Conservation (phyloP, 2,888 invertebrate genomes). For the Aleiodes alternator region DNA sequence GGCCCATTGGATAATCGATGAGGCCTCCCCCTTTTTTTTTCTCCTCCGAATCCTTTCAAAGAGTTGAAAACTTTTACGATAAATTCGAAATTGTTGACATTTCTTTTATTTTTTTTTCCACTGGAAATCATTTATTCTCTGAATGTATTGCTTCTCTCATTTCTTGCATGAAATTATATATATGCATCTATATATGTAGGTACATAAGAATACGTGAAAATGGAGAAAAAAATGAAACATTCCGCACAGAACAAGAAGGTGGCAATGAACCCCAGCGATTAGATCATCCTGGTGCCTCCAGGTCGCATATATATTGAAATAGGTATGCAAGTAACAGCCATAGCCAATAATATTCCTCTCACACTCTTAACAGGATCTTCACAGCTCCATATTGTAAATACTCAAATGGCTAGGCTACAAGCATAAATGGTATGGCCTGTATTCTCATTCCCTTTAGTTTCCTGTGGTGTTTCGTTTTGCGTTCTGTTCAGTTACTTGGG, state of each 20-base stretch:
- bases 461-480: constrained; percentile 4
- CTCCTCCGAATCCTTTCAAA: background rate
- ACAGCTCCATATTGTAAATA: constrained; percentile 46
- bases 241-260: constrained; percentile 41
- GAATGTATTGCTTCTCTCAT: too few species aligned
- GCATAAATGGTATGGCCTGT: constrained; percentile 5
- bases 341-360: constrained; percentile 29
- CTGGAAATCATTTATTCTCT: too few species aligned
- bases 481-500: constrained; percentile 23
- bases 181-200: too few species aligned
- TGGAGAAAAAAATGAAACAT: constrained; percentile 42
- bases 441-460: constrained; percentile 40
- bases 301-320: constrained; percentile 49
- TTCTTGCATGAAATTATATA: too few species aligned
- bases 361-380: constrained; percentile 37
- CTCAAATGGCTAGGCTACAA: background rate
- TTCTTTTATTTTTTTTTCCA: too few species aligned
- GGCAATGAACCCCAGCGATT: constrained; percentile 59
- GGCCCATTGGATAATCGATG: constrained; percentile 23
- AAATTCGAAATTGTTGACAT: too few species aligned
- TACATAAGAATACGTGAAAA: constrained; percentile 34
- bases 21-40: background rate
- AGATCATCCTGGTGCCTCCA: constrained; percentile 50
- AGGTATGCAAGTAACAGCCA: constrained; percentile 40
- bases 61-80: constrained; percentile 14